Evolutionary conservation across 2,113 vertebrate genomes (phyloP), one percentile per base, ranked within the genome.

Genomic region (Corydoras sp.): DNA sequence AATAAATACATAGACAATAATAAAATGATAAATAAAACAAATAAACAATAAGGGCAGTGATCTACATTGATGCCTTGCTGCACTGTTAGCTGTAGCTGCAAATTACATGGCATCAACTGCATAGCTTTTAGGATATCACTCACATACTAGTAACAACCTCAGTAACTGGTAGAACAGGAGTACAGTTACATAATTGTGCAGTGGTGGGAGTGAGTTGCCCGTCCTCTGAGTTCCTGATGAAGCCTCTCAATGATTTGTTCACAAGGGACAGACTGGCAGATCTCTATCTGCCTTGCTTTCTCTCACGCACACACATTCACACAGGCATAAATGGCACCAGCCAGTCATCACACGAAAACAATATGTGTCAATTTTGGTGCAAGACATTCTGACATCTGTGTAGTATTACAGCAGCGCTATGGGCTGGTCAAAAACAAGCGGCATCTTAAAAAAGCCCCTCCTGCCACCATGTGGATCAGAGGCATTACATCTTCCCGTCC

Each of bases 331-430:
- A 67, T 48, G 58, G 58, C 61, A 54, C 48, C 69, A 73, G 56
- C 58, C 53, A 75, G 14, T 9, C 48, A 24, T 30, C 9, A 58
- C 54, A 51, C 9, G 5, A 18, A 9, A 58, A 24, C 54, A 50
- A 65, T 62, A 72, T 56, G 64, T 71, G 65, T 55, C 60, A 60
- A 50, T 65, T 49, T 24, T n/a, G 55, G 58, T 61, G 50, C 61
- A 73, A 24, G 72, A 73, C 73, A 65, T 58, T 50, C 58, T 67
- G 60, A 72, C 83, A 82, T 84, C 81, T 83, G 82, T 51, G 65
- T 50, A 9, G 18, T 11, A 43, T 84, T 83, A 82, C 58, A 4
- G 62, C 54, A 15, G 48, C 50, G 70, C 62, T 69, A 75, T 74
- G 49, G 31, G 30, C 30, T 62, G 73, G 68, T 71, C 43, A 76